These are phyloP conservation scores for Drosophila tripunctata DNA, from an alignment of 2,888 invertebrate genomes.

Conservation along the genomic window DNA sequence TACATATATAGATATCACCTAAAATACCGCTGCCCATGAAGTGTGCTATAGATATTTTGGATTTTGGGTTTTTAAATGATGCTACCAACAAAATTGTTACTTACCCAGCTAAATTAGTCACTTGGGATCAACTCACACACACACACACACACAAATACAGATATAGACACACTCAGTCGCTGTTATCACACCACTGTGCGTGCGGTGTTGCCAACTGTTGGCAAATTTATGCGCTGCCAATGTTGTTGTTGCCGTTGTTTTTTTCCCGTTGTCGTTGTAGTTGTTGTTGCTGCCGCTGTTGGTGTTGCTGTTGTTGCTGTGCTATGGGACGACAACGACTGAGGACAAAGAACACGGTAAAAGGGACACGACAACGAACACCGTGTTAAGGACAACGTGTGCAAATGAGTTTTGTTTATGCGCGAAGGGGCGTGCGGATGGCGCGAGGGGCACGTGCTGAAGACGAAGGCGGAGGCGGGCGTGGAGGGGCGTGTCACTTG, in stretches of 20 bases:
- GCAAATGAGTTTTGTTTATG: conserved; percentile 66
- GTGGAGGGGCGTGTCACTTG: conserved; percentile 59
- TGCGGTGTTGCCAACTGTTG: conserved; percentile 54
- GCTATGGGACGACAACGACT: conserved; percentile 33
- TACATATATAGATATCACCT: no score
- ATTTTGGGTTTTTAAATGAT: no score
- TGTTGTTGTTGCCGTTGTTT: conserved; percentile 1
- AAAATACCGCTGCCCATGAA: no score
- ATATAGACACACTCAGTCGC: no score
- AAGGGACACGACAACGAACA: conserved; percentile 38
- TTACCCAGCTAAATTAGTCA: no score
- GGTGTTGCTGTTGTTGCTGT: conserved; percentile 11
- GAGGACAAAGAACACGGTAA: conserved; percentile 44
- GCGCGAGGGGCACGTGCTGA: no score
- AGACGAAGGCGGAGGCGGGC: no score
- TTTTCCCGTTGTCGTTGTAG: background rate
- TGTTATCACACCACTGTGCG: conserved; percentile 28
- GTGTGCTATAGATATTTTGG: no score
- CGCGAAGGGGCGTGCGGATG: no score
- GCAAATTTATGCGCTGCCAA: conserved; percentile 60
- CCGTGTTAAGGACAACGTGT: conserved; percentile 57
- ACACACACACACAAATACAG: no score
- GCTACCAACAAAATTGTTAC: no score
- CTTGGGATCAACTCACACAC: background rate
- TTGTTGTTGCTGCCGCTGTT: background rate